Base-by-base conservation (phyloP, 2,113 vertebrate species). In the Caloenas nicobarica region DNA sequence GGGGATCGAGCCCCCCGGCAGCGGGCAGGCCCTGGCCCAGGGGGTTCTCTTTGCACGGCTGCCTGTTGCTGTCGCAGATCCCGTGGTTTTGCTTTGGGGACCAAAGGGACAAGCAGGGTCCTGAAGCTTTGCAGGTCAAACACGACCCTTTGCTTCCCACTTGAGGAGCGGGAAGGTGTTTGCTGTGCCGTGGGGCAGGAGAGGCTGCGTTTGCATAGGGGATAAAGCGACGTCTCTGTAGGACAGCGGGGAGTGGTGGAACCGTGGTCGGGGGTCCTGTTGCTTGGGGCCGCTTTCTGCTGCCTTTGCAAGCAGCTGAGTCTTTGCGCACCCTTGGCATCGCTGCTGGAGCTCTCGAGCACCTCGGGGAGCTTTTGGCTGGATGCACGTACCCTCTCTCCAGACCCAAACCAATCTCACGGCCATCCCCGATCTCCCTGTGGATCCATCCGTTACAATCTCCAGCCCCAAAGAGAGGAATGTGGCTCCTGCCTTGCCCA, bases 141-240 rank as follows among this genome's bases (percentile, higher is more conserved):
- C 1, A 0, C 2, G 23, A 5, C 31, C 51, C 57, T 29, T 2
- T 69, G 33, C 16, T 23, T n/a, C 28, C 34, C 18, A 21, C 46
- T 31, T 16, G 7, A 8, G 86, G 70, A 50, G 19, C 1, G 31
- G 73, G 50, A 25, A 22, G 9, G 17, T 0, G 28, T 5, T 46
- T 16, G 68, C 44, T 56, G 60, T 13, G 56, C 66, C 0, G 0
- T 3, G 40, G 72, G 48, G 73, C 34, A 58, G 78, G 58, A 57
- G 48, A 0, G 23, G 85, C 44, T 4, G 34, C 7, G 0, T n/a
- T 40, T 3, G 17, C 15, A 74, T 2, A 25, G 66, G 3, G 0
- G 73, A 6, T 8, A 29, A 88, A 60, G 72, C 10, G 19, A 18
- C 1, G 1, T 24, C 34, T 40, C 62, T 11, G 44, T 1, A 23